Evolutionary conservation across 1,140 invertebrate genomes (phyloP), one percentile per base, ranked within the genome.

Genomic region (Anthonomus grandis): DNA sequence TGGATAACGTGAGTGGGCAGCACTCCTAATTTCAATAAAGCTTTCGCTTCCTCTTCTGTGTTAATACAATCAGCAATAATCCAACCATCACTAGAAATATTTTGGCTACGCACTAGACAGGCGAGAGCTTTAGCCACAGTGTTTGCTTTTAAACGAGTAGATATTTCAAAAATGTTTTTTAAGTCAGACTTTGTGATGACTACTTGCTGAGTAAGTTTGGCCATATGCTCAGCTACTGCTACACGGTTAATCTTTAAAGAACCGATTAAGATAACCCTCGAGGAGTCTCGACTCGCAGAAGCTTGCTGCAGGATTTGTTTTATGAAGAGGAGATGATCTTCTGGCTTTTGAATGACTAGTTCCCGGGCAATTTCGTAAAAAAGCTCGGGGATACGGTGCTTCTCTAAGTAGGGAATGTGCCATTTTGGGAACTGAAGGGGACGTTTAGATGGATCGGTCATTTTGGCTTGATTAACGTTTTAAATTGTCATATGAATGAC

Each of bases 331-430:
- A 79, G 60, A 53, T 77, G 79, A 63, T 81, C 78, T 1, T 70
- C 60, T 0, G 79, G 79, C 57, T 75, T 70, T 45, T 78, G 73
- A 12, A 80, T 75, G 1, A 77, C 48, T 34, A 80, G 63, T 64
- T 77, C 72, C 21, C 68, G 69, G 2, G 72, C 69, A 19, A 81
- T 59, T 63, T 81, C 78, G 49, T 78, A 69, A 64, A 79, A 79
- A 6, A 81, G 62, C 69, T 79, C 77, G 36, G 75, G 76, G 59
- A 80, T 75, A 52, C 73, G 67, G 62, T 80, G 75, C 56, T 78
- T 79, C 54, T 80, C 78, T 50, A 80, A 61, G 52, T 80, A 81
- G 8, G 77, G 73, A 23, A 75, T 56, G 47, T 78, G 76, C 65
- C 64, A 65, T 8, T 71, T 53, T 4, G 74, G 74, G 39, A 76